Evolutionary conservation across 2,797 vertebrate species (phyloP).

Genomic region (Harpagifer antarcticus): DNA sequence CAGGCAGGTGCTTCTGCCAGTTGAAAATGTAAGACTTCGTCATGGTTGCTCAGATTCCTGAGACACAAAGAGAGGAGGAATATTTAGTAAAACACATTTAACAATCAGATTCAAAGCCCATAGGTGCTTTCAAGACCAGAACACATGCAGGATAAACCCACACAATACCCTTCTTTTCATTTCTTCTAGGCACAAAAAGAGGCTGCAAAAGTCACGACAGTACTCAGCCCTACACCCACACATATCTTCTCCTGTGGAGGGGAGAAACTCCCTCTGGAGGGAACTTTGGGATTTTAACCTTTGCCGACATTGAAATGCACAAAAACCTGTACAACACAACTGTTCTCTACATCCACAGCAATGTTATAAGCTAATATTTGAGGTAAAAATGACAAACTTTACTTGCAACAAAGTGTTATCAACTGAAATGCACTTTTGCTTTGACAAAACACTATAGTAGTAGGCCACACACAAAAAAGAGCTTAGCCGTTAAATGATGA

Average conservation of each 20-base stretch:
- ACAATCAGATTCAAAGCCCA: neutral
- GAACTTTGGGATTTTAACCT: too few relatives aligned
- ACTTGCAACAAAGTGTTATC: neutral
- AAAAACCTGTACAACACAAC: neutral
- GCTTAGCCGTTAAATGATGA: neutral
- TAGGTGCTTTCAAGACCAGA: constrained; percentile 12
- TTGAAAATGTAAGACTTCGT: constrained; percentile 99
- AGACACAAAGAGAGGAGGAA: constrained; percentile 54
- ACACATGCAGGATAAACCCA: neutral
- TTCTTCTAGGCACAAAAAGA: constrained; percentile 9
- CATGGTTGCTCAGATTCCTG: constrained; percentile 91
- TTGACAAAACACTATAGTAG: rapidly evolving
- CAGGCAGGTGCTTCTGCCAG: constrained; percentile 96
- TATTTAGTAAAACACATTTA: neutral
- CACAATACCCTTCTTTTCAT: neutral
- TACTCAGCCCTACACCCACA: neutral
- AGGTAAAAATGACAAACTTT: neutral
- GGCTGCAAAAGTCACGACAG: neutral
- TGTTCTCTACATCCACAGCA: neutral
- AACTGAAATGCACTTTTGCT: neutral
- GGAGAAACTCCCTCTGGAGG: neutral
- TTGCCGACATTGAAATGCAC: too few relatives aligned
- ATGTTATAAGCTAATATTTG: neutral
- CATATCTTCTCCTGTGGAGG: constrained; percentile 20
- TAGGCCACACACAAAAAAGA: neutral